Evolutionary conservation across 2,888 invertebrate species (phyloP).

Genomic region (Cephus pygmeus): DNA sequence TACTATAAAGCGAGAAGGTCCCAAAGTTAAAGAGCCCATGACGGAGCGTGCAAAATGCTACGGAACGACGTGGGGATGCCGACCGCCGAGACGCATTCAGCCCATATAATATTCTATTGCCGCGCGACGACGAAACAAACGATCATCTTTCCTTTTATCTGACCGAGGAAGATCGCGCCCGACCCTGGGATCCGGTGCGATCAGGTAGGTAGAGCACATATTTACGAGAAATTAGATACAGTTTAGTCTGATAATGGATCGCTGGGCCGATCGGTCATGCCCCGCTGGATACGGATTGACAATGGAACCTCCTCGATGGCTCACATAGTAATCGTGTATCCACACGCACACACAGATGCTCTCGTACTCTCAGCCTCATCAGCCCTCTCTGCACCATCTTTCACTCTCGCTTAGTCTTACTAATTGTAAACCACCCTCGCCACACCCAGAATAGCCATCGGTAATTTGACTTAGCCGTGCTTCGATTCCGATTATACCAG

Average conservation of each 20-base stretch:
- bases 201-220: constrained; percentile 14
- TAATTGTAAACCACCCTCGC: not conserved
- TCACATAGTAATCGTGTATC: not conserved
- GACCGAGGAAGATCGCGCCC: constrained; percentile 5
- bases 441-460: not conserved
- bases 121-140: constrained; percentile 6
- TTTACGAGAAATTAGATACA: constrained; percentile 24
- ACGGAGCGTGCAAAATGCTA: constrained; percentile 12
- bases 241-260: constrained; percentile 18
- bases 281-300: constrained; percentile 7
- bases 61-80: constrained; percentile 6
- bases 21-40: constrained; percentile 5
- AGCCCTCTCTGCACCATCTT: not conserved
- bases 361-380: not conserved
- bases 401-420: not conserved
- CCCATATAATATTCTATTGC: constrained; percentile 6
- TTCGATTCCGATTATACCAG: not conserved
- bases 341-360: not conserved
- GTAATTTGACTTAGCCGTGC: not conserved
- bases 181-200: constrained; percentile 9
- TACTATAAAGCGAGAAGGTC: not conserved
- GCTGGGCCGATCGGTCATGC: constrained; percentile 20
- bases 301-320: not conserved
- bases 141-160: constrained; percentile 1
- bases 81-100: constrained; percentile 3